phyloP scores from a whole-genome alignment of 2,797 vertebrate genomes.

The Pagetopsis macropterus region DNA sequence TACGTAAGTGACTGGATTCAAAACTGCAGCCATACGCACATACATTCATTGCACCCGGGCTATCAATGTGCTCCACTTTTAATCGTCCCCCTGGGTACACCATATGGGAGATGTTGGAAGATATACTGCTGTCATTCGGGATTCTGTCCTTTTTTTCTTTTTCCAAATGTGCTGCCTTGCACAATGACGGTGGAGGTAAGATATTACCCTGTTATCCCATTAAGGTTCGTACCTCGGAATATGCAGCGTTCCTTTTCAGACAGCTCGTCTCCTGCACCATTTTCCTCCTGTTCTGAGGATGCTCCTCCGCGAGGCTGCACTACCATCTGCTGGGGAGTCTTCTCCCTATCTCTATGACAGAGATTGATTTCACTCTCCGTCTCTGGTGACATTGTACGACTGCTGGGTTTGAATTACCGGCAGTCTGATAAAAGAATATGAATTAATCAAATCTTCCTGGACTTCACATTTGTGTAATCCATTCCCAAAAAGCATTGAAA shows the following conservation, averaged over 20 bases:
- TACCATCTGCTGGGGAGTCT: slow-evolving; percentile 77
- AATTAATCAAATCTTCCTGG: slow-evolving; percentile 64
- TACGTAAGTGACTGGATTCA: slow-evolving; percentile 71
- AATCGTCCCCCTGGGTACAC: slow-evolving; percentile 68
- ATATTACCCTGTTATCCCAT: slow-evolving; percentile 74
- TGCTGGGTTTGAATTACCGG: slow-evolving; percentile 71
- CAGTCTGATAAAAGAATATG: slow-evolving; percentile 67
- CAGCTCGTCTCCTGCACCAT: slow-evolving; percentile 74
- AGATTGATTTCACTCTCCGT: slow-evolving; percentile 76
- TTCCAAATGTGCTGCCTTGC: slow-evolving; percentile 62
- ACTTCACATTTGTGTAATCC: slow-evolving; percentile 55
- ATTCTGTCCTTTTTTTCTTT: slow-evolving; percentile 55
- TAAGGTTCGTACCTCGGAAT: slow-evolving; percentile 65
- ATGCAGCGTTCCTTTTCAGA: slow-evolving; percentile 73
- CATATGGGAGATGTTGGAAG: slow-evolving; percentile 73
- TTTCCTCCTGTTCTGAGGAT: slow-evolving; percentile 54
- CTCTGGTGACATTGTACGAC: slow-evolving; percentile 75
- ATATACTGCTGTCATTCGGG: slow-evolving; percentile 71
- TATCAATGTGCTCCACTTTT: slow-evolving; percentile 70
- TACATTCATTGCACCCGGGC: slow-evolving; percentile 60
- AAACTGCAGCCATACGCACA: slow-evolving; percentile 64
- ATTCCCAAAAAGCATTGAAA: slow-evolving; percentile 52
- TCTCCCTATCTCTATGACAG: slow-evolving; percentile 39
- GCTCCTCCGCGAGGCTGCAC: slow-evolving; percentile 67
- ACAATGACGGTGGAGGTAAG: slow-evolving; percentile 68